Conservation (phyloP, 2,113 vertebrate species). For the Chaenocephalus aceratus region DNA sequence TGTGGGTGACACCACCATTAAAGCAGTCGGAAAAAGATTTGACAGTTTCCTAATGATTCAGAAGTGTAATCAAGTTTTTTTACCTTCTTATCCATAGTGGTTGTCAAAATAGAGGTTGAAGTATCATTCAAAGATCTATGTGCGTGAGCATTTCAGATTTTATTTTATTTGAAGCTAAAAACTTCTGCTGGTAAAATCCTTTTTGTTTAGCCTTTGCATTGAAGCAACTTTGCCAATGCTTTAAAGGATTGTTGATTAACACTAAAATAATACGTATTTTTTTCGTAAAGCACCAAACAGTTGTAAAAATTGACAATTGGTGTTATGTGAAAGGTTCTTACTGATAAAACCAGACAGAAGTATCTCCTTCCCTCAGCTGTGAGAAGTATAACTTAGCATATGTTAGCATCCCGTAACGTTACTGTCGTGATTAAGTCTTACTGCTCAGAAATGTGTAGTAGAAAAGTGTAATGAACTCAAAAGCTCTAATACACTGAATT, state of each 20-base stretch:
- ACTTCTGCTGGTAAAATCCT: background rate
- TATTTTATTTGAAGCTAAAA: constrained; percentile 4
- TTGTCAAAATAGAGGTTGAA: constrained; percentile 2
- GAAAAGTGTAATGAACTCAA: too few species aligned
- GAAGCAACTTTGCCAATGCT: background rate
- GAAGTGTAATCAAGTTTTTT: constrained; percentile 37
- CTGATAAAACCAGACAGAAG: background rate
- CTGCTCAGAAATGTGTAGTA: background rate
- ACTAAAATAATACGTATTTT: background rate
- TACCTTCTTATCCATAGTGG: constrained; percentile 37
- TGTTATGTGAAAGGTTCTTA: background rate
- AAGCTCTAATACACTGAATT: too few species aligned
- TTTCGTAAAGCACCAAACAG: background rate
- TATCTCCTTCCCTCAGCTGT: background rate
- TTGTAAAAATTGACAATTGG: too few species aligned
- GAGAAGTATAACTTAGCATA: background rate
- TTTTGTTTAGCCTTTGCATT: background rate
- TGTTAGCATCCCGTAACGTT: background rate
- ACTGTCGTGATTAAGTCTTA: background rate
- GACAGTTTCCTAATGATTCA: constrained; percentile 26
- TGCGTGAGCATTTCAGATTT: background rate
- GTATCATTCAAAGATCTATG: background rate
- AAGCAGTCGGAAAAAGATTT: constrained; percentile 29
- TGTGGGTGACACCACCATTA: constrained; percentile 23
- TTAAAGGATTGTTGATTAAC: too few species aligned